phyloP scores from a whole-genome alignment of 2,888 invertebrate genomes.

The Hesperia comma region DNA sequence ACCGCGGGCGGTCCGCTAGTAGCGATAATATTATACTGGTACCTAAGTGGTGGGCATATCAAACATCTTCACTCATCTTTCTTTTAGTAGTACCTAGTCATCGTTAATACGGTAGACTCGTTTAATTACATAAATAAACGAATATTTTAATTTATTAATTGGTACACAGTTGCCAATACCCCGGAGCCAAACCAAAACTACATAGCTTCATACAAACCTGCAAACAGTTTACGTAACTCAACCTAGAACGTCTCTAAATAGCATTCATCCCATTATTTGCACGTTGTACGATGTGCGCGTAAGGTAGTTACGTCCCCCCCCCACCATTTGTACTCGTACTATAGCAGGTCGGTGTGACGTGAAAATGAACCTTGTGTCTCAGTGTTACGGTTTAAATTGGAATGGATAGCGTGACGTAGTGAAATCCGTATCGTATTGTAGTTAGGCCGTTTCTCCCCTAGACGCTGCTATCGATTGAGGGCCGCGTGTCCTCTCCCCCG shows the following conservation, averaged over 20 bases:
- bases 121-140: no score
- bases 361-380: background rate
- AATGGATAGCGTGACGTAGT: background rate
- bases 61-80: no score
- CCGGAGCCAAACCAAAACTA: background rate
- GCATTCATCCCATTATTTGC: slow-evolving; percentile 6
- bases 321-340: background rate
- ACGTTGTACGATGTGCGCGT: slow-evolving; percentile 6
- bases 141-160: no score
- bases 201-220: background rate
- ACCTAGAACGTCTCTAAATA: slow-evolving; percentile 2
- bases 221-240: slow-evolving; percentile 6
- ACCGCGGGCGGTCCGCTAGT: no score
- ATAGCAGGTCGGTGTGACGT: background rate
- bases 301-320: background rate
- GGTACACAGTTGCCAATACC: no score
- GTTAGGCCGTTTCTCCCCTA: slow-evolving; percentile 14
- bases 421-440: background rate
- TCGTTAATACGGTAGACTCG: no score
- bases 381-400: background rate
- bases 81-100: no score
- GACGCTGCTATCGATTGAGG: slow-evolving; percentile 15
- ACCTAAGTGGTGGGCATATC: no score
- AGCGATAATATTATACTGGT: no score
- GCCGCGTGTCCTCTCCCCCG: slow-evolving; percentile 1